Conservation (phyloP, 2,888 invertebrate species). For the Hirtodrosophila histrioides region DNA sequence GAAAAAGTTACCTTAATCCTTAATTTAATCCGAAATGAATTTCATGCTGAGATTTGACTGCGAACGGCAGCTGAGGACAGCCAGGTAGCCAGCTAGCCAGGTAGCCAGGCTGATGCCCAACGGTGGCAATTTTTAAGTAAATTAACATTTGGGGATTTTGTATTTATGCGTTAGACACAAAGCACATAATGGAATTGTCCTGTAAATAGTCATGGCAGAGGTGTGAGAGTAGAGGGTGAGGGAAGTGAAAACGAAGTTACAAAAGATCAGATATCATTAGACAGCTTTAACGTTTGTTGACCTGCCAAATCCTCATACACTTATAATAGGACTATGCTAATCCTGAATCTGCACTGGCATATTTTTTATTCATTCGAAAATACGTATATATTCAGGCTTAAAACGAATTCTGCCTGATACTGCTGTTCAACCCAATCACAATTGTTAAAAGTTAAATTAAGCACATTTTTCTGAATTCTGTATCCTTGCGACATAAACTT, state of each 20-base stretch:
- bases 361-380: too few species aligned
- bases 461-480: too few species aligned
- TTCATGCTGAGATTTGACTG: constrained; percentile 71
- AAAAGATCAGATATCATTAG: background rate
- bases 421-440: too few species aligned
- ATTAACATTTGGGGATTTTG: constrained; percentile 54
- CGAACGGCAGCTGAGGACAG: constrained; percentile 8
- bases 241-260: background rate
- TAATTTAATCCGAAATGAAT: constrained; percentile 71
- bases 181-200: constrained; percentile 47
- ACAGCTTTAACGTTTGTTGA: background rate
- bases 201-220: constrained; percentile 27
- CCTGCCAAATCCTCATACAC: too few species aligned
- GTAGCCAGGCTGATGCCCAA: constrained; percentile 10
- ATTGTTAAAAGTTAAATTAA: too few species aligned
- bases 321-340: too few species aligned
- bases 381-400: too few species aligned
- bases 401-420: too few species aligned
- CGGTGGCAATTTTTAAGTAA: constrained; percentile 44
- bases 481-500: too few species aligned
- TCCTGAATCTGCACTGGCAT: too few species aligned
- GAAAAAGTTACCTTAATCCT: constrained; percentile 74
- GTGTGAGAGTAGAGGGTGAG: background rate
- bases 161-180: constrained; percentile 38
- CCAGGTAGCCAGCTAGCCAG: constrained; percentile 10